phyloP scores from a whole-genome alignment of 2,797 vertebrate species.

The Rhinoraja longicauda region DNA sequence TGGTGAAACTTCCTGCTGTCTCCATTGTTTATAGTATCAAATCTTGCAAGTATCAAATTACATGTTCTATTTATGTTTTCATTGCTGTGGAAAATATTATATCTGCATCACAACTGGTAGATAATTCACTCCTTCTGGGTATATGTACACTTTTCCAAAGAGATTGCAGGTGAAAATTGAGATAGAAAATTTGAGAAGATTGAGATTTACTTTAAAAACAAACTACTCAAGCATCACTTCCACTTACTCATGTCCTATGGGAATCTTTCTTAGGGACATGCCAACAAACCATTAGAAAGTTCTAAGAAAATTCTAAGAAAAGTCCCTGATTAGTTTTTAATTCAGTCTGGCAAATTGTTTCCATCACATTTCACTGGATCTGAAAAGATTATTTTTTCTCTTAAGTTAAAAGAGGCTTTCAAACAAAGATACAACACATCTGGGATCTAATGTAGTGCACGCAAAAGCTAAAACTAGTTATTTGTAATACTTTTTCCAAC shows the following conservation, averaged over 20 bases:
- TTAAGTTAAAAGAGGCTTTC: not conserved
- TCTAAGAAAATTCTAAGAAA: not conserved
- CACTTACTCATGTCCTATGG: not conserved
- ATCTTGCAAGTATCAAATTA: not conserved
- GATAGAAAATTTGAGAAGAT: not conserved
- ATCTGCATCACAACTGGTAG: not conserved
- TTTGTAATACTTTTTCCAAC: not conserved
- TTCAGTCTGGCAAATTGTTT: not conserved
- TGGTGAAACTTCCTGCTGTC: not conserved
- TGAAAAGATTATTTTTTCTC: not conserved
- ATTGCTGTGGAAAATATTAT: not conserved
- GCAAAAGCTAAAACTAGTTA: not conserved
- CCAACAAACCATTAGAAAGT: too few relatives aligned
- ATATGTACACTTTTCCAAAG: not conserved
- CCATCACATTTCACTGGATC: not conserved
- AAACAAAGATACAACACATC: not conserved
- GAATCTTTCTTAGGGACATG: not conserved
- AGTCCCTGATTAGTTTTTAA: not conserved
- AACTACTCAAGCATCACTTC: not conserved
- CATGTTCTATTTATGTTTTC: not conserved
- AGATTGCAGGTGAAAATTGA: not conserved
- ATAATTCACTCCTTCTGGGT: not conserved
- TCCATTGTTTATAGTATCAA: not conserved
- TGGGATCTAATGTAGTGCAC: not conserved
- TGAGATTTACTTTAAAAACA: not conserved